Conservation (phyloP, 2,113 vertebrate genomes). For the Ochotona curzoniae region DNA sequence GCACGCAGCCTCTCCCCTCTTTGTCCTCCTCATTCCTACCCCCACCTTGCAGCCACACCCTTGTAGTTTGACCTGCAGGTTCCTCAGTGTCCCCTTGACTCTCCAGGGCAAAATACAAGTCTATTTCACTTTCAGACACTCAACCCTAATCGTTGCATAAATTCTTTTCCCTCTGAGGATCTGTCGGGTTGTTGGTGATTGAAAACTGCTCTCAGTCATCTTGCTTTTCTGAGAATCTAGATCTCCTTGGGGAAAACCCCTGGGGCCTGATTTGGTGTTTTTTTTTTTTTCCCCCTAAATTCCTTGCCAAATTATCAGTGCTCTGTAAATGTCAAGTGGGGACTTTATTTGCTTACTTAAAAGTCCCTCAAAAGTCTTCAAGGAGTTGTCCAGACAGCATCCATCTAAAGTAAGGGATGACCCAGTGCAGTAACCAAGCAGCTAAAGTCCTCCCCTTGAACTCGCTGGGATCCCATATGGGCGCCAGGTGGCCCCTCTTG, state of each 20-base stretch:
- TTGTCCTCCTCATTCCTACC: background rate
- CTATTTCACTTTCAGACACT: background rate
- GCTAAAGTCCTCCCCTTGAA: too few species aligned
- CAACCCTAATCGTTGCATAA: background rate
- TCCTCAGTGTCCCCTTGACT: background rate
- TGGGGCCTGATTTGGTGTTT: background rate
- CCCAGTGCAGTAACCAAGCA: too few species aligned
- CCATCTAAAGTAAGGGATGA: background rate
- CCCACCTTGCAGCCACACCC: background rate
- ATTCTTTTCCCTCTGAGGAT: background rate
- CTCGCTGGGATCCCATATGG: too few species aligned
- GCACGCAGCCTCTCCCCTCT: background rate
- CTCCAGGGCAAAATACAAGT: background rate
- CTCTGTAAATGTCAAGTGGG: slow-evolving; percentile 11
- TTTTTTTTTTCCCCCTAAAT: background rate
- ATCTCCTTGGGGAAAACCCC: background rate
- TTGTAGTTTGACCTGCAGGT: background rate
- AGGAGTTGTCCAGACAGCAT: background rate
- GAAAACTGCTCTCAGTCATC: background rate
- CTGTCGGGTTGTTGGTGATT: background rate
- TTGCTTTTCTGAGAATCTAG: background rate
- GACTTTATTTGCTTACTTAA: slow-evolving; percentile 1
- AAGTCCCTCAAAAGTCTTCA: slow-evolving; percentile 31
- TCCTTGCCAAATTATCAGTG: background rate
- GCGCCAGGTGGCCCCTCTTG: too few species aligned